Evolutionary conservation across 2,113 vertebrate species (phyloP).

Genomic region (Gopherus evgoodei): DNA sequence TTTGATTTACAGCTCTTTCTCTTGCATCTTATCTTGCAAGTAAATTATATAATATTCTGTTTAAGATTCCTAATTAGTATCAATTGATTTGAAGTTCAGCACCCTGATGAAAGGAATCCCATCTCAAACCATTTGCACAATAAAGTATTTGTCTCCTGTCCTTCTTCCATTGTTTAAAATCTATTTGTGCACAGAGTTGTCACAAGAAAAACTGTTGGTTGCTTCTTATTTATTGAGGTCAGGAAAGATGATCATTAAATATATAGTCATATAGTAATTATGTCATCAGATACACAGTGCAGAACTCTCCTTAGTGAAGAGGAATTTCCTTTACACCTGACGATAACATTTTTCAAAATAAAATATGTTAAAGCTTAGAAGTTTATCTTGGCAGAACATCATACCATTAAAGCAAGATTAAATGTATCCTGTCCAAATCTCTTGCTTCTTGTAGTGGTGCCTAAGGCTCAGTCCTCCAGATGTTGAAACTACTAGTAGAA

Average conservation of each 20-base stretch:
- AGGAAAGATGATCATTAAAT: constrained; percentile 59
- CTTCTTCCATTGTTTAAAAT: constrained; percentile 21
- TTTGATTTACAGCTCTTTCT: background rate
- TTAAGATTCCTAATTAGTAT: constrained; percentile 35
- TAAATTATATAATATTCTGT: background rate
- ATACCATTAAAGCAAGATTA: constrained; percentile 80
- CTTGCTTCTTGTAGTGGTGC: constrained; percentile 78
- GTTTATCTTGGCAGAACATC: constrained; percentile 81
- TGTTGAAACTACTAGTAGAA: constrained; percentile 63
- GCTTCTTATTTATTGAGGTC: constrained; percentile 61
- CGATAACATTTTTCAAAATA: constrained; percentile 78
- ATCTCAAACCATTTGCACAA: background rate
- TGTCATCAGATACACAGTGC: constrained; percentile 61
- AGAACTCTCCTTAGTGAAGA: constrained; percentile 60
- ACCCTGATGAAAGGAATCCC: constrained; percentile 19
- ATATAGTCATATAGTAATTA: constrained; percentile 52
- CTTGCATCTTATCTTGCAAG: background rate
- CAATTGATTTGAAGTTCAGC: constrained; percentile 48
- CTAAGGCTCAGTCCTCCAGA: constrained; percentile 77
- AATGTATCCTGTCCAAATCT: constrained; percentile 84
- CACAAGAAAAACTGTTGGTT: constrained; percentile 42
- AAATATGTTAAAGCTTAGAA: constrained; percentile 76
- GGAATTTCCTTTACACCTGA: constrained; percentile 84
- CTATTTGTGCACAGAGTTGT: background rate
- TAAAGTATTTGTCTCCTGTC: constrained; percentile 6